A percentile compares a stretch with the other conserved stretches of the same genome.
Conservation (phyloP, 2,113 vertebrate species). For the Actenoides lindsayi region DNA sequence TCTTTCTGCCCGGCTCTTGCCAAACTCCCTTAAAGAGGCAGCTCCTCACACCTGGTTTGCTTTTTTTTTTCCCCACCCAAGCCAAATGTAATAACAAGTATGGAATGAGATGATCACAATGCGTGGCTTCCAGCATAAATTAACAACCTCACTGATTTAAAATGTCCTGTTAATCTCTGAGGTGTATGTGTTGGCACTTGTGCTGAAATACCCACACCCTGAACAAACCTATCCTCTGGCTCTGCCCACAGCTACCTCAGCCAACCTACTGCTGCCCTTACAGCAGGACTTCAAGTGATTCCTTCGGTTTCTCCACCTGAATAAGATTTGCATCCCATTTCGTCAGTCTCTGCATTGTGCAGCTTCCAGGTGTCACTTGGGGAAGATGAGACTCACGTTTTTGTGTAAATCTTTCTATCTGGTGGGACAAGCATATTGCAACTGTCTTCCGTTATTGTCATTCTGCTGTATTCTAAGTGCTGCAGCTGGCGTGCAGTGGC, state of each 20-base stretch:
- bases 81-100: not conserved
- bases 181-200: not conserved
- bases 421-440: not conserved
- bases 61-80: not conserved
- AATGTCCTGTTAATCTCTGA: not conserved
- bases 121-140: slow-evolving; percentile 7
- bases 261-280: not conserved
- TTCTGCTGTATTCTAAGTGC: not conserved
- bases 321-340: not conserved
- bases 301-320: not conserved
- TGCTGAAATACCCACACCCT: not conserved
- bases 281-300: not conserved
- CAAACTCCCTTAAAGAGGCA: not conserved
- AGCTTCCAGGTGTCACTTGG: not conserved
- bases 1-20: not conserved
- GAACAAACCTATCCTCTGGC: not conserved
- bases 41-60: not conserved
- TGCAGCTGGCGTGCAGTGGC: not conserved
- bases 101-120: not conserved
- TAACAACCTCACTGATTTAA: slow-evolving; percentile 4
- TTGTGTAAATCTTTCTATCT: not conserved
- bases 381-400: not conserved
- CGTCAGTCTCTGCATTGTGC: not conserved
- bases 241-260: not conserved
- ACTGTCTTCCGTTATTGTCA: not conserved